Base-by-base conservation (phyloP, 2,888 invertebrate species). In the Synanthedon myopaeformis region DNA sequence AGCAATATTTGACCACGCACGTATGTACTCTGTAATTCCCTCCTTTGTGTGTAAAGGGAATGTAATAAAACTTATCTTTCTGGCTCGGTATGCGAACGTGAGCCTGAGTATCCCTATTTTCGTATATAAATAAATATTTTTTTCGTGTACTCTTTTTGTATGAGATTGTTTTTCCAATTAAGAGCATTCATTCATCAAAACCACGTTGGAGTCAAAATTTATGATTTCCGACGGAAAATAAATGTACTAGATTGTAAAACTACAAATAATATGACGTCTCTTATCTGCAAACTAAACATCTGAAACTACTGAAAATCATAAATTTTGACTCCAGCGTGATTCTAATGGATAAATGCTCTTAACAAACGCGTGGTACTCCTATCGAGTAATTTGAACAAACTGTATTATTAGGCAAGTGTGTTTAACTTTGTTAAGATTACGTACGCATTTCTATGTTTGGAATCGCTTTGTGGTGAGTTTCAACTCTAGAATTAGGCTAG, bases 21-120 rank as follows among this genome's bases (percentile, higher is more conserved):
- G 75, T 35, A 35, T 35, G 35, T 72, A 66, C 70, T 56, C 59
- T 57, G 66, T 73, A 67, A 74, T 75, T 70, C 67, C 69, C 70
- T 65, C 60, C 66, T 67, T 68, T 67, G 72, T 73, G 72, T 69
- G 8, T 35, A 35, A 23, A 61, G 63, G 72, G 76, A 77, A 77
- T 76, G 76, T 74, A 77, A 82, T 82, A 77, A 79, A 80, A 79
- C 70, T 73, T 76, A 76, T 74, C 70, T 69, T 69, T 62, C 64
- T 61, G 68, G 67, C 70, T 72, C 69, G 71, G 70, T 66, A 69
- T 68, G 72, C 71, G 69, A 35, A 65, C 64, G 64, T 63, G 67
- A 64, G 64, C 23, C 23, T 23, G 59, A 56, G 14, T 17, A 13
- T 49, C 49, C 45, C 49, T 49, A 19, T 17, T 19, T 49, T 49